Evolutionary conservation across 1,140 invertebrate genomes (phyloP).

Genomic region (Gryllus bimaculatus): DNA sequence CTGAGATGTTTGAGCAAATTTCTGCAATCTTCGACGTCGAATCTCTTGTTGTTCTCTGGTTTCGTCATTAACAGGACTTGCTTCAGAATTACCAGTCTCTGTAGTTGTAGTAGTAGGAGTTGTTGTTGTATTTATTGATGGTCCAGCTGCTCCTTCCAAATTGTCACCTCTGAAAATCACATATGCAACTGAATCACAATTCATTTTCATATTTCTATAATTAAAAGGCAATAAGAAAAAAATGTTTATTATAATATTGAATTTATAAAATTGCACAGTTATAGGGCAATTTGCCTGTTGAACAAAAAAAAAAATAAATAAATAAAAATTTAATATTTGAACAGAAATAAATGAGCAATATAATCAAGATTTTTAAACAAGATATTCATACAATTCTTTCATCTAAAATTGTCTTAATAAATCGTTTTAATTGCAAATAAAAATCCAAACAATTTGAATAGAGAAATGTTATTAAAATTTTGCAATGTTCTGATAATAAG

Average conservation of each 20-base stretch:
- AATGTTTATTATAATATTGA: too few relatives aligned
- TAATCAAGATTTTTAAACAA: background rate
- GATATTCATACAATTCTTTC: background rate
- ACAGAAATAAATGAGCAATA: background rate
- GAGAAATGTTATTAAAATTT: too few relatives aligned
- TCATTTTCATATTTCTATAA: too few relatives aligned
- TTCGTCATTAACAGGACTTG: background rate
- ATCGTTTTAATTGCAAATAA: background rate
- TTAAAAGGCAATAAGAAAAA: too few relatives aligned
- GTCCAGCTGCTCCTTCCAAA: constrained; percentile 9
- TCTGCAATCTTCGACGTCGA: constrained; percentile 57
- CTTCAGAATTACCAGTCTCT: background rate
- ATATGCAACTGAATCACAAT: too few relatives aligned
- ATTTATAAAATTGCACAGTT: too few relatives aligned
- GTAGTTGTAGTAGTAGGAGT: background rate
- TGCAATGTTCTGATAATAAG: too few relatives aligned
- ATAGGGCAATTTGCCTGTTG: too few relatives aligned
- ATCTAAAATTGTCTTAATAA: background rate
- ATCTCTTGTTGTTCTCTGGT: constrained; percentile 41
- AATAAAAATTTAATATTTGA: too few relatives aligned
- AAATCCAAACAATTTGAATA: too few relatives aligned
- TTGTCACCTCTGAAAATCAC: background rate
- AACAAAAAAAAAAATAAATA: too few relatives aligned
- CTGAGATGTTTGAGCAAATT: constrained; percentile 38
- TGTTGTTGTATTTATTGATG: background rate